These are phyloP conservation scores for Listrodromus nycthemerus DNA, from an alignment of 2,888 invertebrate genomes.

Conservation along the genomic window DNA sequence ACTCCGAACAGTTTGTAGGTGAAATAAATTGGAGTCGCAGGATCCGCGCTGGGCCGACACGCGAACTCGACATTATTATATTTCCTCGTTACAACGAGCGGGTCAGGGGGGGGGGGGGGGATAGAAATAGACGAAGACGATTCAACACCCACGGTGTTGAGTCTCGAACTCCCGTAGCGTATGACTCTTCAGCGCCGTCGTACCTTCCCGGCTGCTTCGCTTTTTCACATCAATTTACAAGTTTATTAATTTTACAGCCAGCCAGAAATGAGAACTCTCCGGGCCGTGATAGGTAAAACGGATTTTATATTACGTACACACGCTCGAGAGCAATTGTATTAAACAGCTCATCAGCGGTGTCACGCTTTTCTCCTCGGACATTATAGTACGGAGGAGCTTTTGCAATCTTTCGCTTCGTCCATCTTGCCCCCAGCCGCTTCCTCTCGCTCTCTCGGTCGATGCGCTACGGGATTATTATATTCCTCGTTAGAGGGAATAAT, in stretches of 20 bases:
- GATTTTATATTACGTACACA: constrained; percentile 30
- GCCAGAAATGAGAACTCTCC: constrained; percentile 50
- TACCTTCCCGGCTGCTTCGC: constrained; percentile 1
- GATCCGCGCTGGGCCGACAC: constrained; percentile 35
- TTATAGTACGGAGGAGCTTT: not conserved
- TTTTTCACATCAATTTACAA: constrained; percentile 66
- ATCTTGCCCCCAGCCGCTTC: no score
- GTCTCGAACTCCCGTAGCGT: constrained; percentile 53
- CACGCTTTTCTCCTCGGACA: constrained; percentile 21
- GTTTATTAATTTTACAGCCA: constrained; percentile 61
- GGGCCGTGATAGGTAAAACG: not conserved
- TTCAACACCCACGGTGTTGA: constrained; percentile 57
- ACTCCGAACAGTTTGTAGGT: constrained; percentile 54
- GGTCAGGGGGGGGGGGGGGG: constrained; percentile 24
- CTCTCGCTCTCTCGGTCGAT: not conserved
- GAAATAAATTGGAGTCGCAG: constrained; percentile 55
- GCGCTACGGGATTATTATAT: constrained; percentile 55
- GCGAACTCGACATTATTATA: constrained; percentile 66
- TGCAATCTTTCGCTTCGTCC: not conserved
- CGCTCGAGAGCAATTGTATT: constrained; percentile 57
- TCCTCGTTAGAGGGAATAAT: constrained; percentile 65
- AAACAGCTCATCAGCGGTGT: constrained; percentile 54
- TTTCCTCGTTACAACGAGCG: constrained; percentile 52
- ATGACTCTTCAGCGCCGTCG: constrained; percentile 14
- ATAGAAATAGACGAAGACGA: constrained; percentile 28